These are phyloP conservation scores for Dendrolimus kikuchii DNA, from an alignment of 1,140 invertebrate genomes.

Conservation along the genomic window DNA sequence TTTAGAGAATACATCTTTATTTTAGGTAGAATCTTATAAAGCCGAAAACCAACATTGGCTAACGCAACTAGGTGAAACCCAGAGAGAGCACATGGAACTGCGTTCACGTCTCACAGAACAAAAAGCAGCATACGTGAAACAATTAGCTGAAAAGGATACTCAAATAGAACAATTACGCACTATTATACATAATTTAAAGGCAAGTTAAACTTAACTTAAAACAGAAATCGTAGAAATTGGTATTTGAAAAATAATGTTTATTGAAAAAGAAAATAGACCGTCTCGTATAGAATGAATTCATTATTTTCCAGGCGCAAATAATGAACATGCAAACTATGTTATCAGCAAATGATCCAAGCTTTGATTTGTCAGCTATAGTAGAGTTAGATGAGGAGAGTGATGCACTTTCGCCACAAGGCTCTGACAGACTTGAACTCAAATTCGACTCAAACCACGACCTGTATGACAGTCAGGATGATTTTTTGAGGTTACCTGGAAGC, in stretches of 20 bases:
- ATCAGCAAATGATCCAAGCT: slow-evolving; percentile 58
- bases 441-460: slow-evolving; percentile 49
- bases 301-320: slow-evolving; percentile 56
- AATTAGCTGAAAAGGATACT: slow-evolving; percentile 54
- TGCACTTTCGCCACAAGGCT: slow-evolving; percentile 36
- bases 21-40: slow-evolving; percentile 57
- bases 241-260: not conserved
- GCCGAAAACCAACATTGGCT: slow-evolving; percentile 65
- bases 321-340: slow-evolving; percentile 63
- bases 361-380: slow-evolving; percentile 62
- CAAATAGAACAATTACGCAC: slow-evolving; percentile 58
- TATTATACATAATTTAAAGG: slow-evolving; percentile 57
- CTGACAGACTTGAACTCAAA: slow-evolving; percentile 51
- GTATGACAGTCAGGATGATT: slow-evolving; percentile 39
- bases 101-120: slow-evolving; percentile 51
- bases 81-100: slow-evolving; percentile 50
- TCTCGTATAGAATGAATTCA: not conserved
- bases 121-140: slow-evolving; percentile 45
- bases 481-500: slow-evolving; percentile 32
- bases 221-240: not conserved
- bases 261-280: too few species aligned
- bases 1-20: not conserved
- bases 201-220: slow-evolving; percentile 13
- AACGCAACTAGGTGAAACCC: slow-evolving; percentile 47
- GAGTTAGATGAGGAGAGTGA: slow-evolving; percentile 61